Base-by-base conservation (phyloP, 2,888 invertebrate genomes). In the Sphaeridia pumilis region DNA sequence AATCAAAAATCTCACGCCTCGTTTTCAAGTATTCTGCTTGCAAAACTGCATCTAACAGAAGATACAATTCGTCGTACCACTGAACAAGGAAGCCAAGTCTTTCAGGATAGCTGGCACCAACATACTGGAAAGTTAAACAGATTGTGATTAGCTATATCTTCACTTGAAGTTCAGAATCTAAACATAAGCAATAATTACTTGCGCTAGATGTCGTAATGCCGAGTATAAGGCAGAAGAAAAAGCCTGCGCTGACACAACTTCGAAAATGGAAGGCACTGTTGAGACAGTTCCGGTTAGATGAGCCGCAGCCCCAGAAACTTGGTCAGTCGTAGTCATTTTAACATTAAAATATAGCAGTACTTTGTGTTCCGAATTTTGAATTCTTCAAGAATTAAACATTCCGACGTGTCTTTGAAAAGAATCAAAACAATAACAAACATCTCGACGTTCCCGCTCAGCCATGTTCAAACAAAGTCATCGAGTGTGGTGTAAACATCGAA, bases 21-120 rank as follows among this genome's bases (percentile, higher is more conserved):
- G 62, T 63, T 2, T 59, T 34, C 2, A 63, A 55, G 31, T 63
- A 63, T 28, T 63, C 58, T 52, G 56, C 57, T 25, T 63, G 60
- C 14, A 63, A 46, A 21, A 58, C 31, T 5, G 55, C 46, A 42
- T 63, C 63, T 46, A 60, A 49, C 4, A 41, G 46, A 10, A 63
- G 27, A 26, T 59, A 60, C 2, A 63, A 2, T 38, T 63, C 63
- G 43, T 63, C 60, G 35, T 59, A 63, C 17, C 55, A 49, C 17
- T 59, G 47, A 44, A 52, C 58, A 1, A 53, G 38, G 2, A 55
- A 20, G 14, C 53, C 57, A 28, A 58, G 43, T 22, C 28, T 46
- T 28, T 46, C 49, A 2, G 63, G 63, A 27, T 58, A 44, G 3
- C 54, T 24, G 34, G 57, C 49, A 12, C 59, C 59, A 2, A 63